Base-by-base conservation (phyloP, 2,888 invertebrate species). In the Conistra vaccinii region DNA sequence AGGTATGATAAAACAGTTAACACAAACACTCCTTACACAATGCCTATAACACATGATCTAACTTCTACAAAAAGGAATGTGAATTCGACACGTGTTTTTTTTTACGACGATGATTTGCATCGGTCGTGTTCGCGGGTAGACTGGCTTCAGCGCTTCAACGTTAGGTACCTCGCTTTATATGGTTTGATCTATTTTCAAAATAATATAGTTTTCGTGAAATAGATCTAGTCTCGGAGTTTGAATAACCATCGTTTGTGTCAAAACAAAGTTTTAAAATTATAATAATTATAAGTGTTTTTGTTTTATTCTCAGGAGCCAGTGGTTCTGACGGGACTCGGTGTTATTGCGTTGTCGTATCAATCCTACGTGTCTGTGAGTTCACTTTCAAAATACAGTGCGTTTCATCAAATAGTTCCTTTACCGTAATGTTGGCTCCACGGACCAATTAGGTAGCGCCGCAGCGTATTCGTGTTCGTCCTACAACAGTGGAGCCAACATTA, bases 321-420 rank as follows among this genome's bases (percentile, higher is more conserved):
- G 1, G 76, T 87, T 7, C 70, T 91, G 39, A 85, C 81, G 45
- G 89, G 89, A 3, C 83, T 91, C 20, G 85, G 88, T 10, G 51
- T 90, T 10, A 74, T 91, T 6, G 81, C 86, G 2, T 70, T 92
- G 29, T 92, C 92, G 1, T 91, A 92, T 68, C 76, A 88, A 39
- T 90, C 91, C 3, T 91, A 88, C 72, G 82, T 92, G 42, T 85
- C 90, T 71, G 92, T 92, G 81, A 90, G 84, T 85, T 23, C 23
- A 26, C n/a, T 62, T 17, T 53, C 0, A 26, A 53, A n/a, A n/a
- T n/a, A n/a, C n/a, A n/a, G n/a, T n/a, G n/a, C n/a, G n/a, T n/a
- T n/a, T n/a, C n/a, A n/a, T n/a, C n/a, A n/a, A n/a, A n/a, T n/a
- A n/a, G n/a, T n/a, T n/a, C n/a, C n/a, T n/a, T n/a, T n/a, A n/a